Evolutionary conservation across 2,113 vertebrate genomes (phyloP), one percentile per base, ranked within the genome.

Genomic region (Chaenocephalus aceratus): DNA sequence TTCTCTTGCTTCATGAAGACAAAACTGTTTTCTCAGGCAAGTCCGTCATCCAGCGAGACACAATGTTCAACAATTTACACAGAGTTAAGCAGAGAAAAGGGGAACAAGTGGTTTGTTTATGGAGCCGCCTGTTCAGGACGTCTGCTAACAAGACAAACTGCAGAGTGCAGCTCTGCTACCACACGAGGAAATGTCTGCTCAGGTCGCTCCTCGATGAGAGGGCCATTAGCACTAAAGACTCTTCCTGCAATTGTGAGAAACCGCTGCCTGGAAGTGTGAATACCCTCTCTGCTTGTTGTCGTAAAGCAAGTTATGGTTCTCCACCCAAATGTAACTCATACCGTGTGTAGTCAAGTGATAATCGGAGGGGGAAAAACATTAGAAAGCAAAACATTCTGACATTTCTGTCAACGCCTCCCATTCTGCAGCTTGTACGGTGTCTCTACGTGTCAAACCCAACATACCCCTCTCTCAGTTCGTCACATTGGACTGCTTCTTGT

Each of bases 231-330:
- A 77, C 45, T 67, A 3, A 16, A 52, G 34, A 57, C 62, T 82
- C 85, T 96, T 95, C 92, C 94, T 94, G 84, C 65, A 34, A 95
- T 94, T 95, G 94, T 96, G 64, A 83, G 72, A 82, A 90, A 88
- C 79, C 48, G 72, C 56, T 52, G 64, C 60, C 67, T 78, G 69
- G 8, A 63, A 81, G 58, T 52, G 54, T 63, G 62, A 68, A 46
- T 59, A 41, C 44, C 70, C 57, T 73, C 59, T 79, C 62, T 61
- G 57, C 74, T 88, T 76, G 61, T 76, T 60, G 63, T 78, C 62
- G 52, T 69, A 54, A 69, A 75, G 69, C 70, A 58, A 79, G 77
- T 61, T 48, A 14, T 65, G 73, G 59, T 74, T 70, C 80, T 72
- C 41, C 48, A 65, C 72, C 60, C 61, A 80, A 58, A 52, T 45